A percentile compares a stretch with the other conserved stretches of the same genome.
Evolutionary conservation across 2,113 vertebrate genomes (phyloP).

Genomic region (Paralichthys olivaceus): DNA sequence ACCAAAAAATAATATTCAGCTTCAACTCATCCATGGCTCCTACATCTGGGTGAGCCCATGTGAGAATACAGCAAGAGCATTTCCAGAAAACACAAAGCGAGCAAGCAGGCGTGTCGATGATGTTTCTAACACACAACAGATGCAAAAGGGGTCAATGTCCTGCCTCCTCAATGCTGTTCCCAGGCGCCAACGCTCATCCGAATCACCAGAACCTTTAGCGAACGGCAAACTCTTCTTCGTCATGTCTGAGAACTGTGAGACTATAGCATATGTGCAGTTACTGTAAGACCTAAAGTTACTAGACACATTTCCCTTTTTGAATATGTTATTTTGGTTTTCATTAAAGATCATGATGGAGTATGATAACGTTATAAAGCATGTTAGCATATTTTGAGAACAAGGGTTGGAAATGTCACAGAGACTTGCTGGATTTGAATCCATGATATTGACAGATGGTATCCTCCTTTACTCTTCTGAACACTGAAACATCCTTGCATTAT

Average conservation of each 20-base stretch:
- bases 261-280: neutral
- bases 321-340: neutral
- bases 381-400: neutral
- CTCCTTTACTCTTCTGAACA: constrained; percentile 6
- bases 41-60: too few species aligned
- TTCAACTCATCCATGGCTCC: too few species aligned
- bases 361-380: neutral
- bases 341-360: neutral
- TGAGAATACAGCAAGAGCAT: too few species aligned
- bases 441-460: constrained; percentile 23
- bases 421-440: constrained; percentile 2
- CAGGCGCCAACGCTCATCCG: neutral
- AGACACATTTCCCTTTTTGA: neutral
- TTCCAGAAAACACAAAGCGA: too few species aligned
- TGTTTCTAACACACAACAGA: too few species aligned
- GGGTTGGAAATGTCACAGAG: neutral
- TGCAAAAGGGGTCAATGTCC: too few species aligned
- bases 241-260: neutral
- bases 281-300: too few species aligned
- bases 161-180: too few species aligned
- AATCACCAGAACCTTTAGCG: too few species aligned
- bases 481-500: constrained; percentile 18
- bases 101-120: too few species aligned
- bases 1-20: too few species aligned
- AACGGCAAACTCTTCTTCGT: too few species aligned